Conservation (phyloP, 2,113 vertebrate species). For the Pelodiscus sinensis region DNA sequence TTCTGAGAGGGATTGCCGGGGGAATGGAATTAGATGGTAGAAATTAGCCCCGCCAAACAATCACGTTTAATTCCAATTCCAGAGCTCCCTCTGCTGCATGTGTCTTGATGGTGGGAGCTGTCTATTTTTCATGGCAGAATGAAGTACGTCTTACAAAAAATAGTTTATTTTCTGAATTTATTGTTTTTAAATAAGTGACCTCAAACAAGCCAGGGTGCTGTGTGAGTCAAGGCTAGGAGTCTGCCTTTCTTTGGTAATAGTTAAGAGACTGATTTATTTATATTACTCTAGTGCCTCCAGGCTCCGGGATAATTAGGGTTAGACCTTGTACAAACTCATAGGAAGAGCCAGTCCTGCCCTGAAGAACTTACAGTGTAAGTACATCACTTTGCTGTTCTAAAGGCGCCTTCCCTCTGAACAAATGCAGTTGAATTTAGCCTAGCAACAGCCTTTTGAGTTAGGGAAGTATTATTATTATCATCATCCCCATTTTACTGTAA, state of each 20-base stretch:
- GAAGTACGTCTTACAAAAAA: conserved; percentile 53
- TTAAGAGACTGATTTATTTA: too few relatives aligned
- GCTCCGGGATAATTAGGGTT: neutral
- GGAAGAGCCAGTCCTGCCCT: neutral
- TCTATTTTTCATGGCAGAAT: conserved; percentile 55
- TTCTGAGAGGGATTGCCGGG: conserved; percentile 64
- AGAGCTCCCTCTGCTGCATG: conserved; percentile 49
- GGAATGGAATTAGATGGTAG: conserved; percentile 44
- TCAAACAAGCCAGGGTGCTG: conserved; percentile 12
- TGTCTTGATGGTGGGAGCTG: conserved; percentile 49
- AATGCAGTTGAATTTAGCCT: neutral
- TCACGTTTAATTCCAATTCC: conserved; percentile 64
- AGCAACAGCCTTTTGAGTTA: neutral
- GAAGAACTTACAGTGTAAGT: neutral
- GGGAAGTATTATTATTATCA: neutral
- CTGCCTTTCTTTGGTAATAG: neutral
- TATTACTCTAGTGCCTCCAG: too few relatives aligned
- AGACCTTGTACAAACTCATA: neutral
- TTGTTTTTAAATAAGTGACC: conserved; percentile 7
- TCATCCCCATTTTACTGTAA: neutral
- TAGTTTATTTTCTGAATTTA: neutral
- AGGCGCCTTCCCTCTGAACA: neutral
- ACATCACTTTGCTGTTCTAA: neutral
- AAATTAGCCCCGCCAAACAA: conserved; percentile 57
- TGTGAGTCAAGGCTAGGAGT: conserved; percentile 18